A percentile compares a stretch with the other conserved stretches of the same genome.
Conservation (phyloP, 2,797 vertebrate species). For the Argyrosomus regius region DNA sequence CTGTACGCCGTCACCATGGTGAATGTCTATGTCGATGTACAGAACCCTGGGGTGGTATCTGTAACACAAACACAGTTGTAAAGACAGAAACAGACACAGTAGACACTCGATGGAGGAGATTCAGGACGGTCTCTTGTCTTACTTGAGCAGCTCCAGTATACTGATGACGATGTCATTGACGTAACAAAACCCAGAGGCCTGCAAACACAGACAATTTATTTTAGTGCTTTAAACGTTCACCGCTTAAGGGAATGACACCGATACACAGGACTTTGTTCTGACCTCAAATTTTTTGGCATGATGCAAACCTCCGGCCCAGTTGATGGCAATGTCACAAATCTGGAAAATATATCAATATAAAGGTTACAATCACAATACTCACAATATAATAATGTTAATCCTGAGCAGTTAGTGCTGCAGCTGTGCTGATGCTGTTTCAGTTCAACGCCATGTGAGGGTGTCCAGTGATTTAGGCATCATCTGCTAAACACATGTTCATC, state of each 20-base stretch:
- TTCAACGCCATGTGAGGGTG: neutral
- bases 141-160: conserved; percentile 98
- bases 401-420: neutral
- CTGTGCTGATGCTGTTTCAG: neutral
- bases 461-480: neutral
- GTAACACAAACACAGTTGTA: neutral
- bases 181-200: conserved; percentile 99
- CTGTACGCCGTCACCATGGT: conserved; percentile 97
- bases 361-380: neutral
- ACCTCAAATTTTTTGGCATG: conserved; percentile 99
- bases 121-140: conserved; percentile 66
- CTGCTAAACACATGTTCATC: conserved; percentile 23
- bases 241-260: neutral
- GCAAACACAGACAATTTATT: conserved; percentile 41
- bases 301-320: conserved; percentile 98
- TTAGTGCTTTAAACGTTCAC: too few relatives aligned
- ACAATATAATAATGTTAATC: neutral
- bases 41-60: conserved; percentile 97
- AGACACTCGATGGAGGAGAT: neutral
- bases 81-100: neutral
- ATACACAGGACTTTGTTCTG: conserved; percentile 16
- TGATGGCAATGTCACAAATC: conserved; percentile 99
- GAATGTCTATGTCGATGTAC: conserved; percentile 99
- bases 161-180: conserved; percentile 99
- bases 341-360: conserved; percentile 64